A percentile compares a stretch with the other conserved stretches of the same genome.
Evolutionary conservation across 2,888 invertebrate genomes (phyloP).

Genomic region (Ectropis crepuscularia): DNA sequence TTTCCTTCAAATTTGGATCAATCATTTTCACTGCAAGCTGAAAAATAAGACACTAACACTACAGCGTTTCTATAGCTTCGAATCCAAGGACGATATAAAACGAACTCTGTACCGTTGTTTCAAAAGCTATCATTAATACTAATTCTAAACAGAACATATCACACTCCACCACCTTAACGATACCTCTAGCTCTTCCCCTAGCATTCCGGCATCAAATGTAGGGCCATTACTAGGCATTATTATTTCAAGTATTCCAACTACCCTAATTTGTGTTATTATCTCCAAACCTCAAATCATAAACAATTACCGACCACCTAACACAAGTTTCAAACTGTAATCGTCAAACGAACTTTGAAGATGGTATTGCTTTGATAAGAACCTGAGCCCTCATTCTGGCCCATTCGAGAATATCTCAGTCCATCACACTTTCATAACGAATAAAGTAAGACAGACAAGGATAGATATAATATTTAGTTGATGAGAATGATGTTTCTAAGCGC

Average conservation of each 20-base stretch:
- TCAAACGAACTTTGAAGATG: constrained; percentile 30
- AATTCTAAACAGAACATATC: no score
- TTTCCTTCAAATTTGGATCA: no score
- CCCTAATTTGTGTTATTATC: constrained; percentile 15
- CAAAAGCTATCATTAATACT: no score
- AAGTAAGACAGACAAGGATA: neutral
- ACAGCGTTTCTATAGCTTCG: no score
- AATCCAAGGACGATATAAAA: no score
- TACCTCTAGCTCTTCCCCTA: neutral
- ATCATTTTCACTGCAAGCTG: no score
- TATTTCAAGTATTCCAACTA: constrained; percentile 12
- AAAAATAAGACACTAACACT: no score
- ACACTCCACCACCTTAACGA: no score
- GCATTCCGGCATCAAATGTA: neutral
- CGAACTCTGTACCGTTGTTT: no score
- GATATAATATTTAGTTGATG: neutral
- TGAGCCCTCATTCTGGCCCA: neutral
- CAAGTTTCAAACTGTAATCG: constrained; percentile 25
- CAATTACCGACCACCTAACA: constrained; percentile 31
- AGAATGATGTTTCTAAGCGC: constrained; percentile 2
- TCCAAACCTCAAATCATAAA: constrained; percentile 28
- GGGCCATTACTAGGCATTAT: constrained; percentile 1
- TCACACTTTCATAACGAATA: neutral
- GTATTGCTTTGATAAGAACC: constrained; percentile 36
- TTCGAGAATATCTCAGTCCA: constrained; percentile 3